A percentile compares a stretch with the other conserved stretches of the same genome.
Evolutionary conservation across 2,797 vertebrate species (phyloP).

Genomic region (Periparus ater): DNA sequence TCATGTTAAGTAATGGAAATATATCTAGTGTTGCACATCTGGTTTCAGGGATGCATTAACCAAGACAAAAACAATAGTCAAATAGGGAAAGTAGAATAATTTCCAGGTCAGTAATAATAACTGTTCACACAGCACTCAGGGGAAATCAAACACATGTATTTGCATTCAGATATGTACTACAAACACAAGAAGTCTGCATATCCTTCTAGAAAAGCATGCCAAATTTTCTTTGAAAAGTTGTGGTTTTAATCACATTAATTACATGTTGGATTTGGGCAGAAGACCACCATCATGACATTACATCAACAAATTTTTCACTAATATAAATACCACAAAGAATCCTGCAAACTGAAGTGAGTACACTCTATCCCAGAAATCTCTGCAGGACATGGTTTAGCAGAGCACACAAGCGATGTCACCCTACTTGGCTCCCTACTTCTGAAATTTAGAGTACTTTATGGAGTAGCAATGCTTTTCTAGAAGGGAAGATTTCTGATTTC

Average conservation of each 20-base stretch:
- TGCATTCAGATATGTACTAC: slow-evolving; percentile 30
- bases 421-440: neutral
- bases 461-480: neutral
- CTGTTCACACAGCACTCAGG: slow-evolving; percentile 46
- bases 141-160: slow-evolving; percentile 58
- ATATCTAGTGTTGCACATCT: slow-evolving; percentile 51
- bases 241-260: slow-evolving; percentile 61
- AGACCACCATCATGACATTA: slow-evolving; percentile 44
- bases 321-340: slow-evolving; percentile 35
- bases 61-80: slow-evolving; percentile 58
- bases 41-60: slow-evolving; percentile 57
- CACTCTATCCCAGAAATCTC: neutral
- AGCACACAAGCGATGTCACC: neutral
- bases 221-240: slow-evolving; percentile 32
- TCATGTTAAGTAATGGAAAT: slow-evolving; percentile 37
- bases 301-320: slow-evolving; percentile 22
- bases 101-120: slow-evolving; percentile 68
- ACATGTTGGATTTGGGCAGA: neutral
- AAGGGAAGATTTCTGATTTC: neutral
- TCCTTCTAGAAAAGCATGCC: slow-evolving; percentile 14
- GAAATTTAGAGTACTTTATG: neutral
- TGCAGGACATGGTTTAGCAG: neutral
- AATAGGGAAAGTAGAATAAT: slow-evolving; percentile 56
- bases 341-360: neutral
- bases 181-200: slow-evolving; percentile 6